Percentiles rank a stretch among this genome's conserved stretches.
Evolutionary conservation across 2,113 vertebrate species (phyloP).

Genomic region (Nymphicus hollandicus): DNA sequence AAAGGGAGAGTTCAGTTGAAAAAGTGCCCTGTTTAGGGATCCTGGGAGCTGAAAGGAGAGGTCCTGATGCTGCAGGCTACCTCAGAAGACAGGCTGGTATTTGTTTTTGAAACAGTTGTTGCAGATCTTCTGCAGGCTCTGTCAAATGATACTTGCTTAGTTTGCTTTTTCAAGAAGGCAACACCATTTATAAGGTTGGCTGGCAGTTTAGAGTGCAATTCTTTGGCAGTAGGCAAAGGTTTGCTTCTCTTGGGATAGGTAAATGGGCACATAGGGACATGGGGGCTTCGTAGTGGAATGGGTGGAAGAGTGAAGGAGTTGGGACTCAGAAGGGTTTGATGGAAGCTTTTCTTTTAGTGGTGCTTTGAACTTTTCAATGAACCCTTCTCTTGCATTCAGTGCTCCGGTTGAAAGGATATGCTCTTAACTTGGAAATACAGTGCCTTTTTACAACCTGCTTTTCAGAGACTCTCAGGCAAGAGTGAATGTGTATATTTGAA

Average conservation of each 20-base stretch:
- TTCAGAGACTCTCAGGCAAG: not conserved
- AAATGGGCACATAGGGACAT: rapidly evolving
- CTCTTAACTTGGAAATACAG: not conserved
- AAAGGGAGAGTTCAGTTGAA: not conserved
- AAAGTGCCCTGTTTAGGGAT: not conserved
- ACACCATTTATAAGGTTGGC: not conserved
- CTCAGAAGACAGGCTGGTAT: not conserved
- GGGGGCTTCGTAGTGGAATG: not conserved
- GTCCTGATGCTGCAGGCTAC: not conserved
- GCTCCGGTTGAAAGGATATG: not conserved
- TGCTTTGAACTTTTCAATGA: not conserved
- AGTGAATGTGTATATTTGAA: not conserved
- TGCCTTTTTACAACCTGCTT: not conserved
- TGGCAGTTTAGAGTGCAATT: not conserved
- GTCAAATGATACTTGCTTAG: not conserved
- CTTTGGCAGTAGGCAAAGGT: not conserved
- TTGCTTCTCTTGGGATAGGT: not conserved
- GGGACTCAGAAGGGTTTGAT: not conserved
- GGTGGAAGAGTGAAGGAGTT: not conserved
- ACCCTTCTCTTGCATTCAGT: not conserved
- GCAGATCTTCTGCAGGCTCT: not conserved
- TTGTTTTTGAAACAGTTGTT: not conserved
- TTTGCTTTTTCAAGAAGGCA: not conserved
- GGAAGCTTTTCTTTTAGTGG: not conserved
- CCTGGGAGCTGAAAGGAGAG: not conserved